These are phyloP conservation scores for Danaus plexippus DNA, from an alignment of 1,140 invertebrate species.

Conservation along the genomic window DNA sequence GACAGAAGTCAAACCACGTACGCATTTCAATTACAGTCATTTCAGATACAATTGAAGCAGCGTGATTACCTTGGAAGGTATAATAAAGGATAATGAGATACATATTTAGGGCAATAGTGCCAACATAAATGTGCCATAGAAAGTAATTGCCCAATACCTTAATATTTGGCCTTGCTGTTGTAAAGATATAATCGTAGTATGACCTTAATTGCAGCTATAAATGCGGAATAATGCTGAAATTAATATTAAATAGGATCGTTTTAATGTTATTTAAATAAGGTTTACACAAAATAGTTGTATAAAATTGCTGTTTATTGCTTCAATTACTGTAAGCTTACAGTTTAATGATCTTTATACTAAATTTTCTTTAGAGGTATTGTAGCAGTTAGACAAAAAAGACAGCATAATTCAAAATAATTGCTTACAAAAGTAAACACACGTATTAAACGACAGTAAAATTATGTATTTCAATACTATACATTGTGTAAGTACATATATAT, in stretches of 20 bases:
- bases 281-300: slow-evolving; percentile 8
- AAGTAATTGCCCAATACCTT: slow-evolving; percentile 28
- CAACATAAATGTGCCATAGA: slow-evolving; percentile 24
- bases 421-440: too few relatives aligned
- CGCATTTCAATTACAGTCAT: slow-evolving; percentile 20
- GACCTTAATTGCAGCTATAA: slow-evolving; percentile 17
- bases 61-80: slow-evolving; percentile 27
- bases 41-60: slow-evolving; percentile 23
- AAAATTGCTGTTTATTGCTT: neutral
- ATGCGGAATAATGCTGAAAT: slow-evolving; percentile 16
- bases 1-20: slow-evolving; percentile 12
- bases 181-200: slow-evolving; percentile 26
- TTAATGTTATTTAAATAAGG: slow-evolving; percentile 18
- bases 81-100: slow-evolving; percentile 37
- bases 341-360: too few relatives aligned
- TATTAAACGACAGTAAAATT: too few relatives aligned
- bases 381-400: too few relatives aligned
- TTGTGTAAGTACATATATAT: slow-evolving; percentile 5
- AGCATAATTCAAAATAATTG: too few relatives aligned
- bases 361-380: too few relatives aligned
- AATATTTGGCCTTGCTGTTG: slow-evolving; percentile 23
- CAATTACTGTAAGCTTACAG: too few relatives aligned
- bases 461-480: too few relatives aligned
- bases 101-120: slow-evolving; percentile 31
- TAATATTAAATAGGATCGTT: slow-evolving; percentile 22